Conservation (phyloP, 2,797 vertebrate genomes). For the Gallinago nigripennis region DNA sequence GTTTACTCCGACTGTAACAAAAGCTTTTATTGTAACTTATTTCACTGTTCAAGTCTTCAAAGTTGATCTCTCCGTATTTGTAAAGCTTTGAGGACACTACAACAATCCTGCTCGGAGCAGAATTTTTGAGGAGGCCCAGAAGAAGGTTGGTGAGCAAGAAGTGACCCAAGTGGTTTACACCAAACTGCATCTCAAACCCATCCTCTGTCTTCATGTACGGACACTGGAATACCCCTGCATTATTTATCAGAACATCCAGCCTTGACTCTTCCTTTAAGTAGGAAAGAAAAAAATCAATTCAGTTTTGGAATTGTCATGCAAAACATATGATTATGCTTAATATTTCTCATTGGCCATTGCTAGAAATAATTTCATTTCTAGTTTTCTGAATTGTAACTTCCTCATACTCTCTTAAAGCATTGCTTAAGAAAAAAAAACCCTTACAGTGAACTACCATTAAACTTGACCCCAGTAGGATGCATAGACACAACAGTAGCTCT, state of each 20-base stretch:
- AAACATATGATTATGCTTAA: background rate
- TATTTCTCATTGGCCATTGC: background rate
- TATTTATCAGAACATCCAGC: constrained; percentile 90
- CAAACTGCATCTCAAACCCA: constrained; percentile 94
- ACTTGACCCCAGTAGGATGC: background rate
- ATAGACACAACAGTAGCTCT: rapidly evolving
- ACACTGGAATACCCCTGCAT: constrained; percentile 92
- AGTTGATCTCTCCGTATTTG: constrained; percentile 91
- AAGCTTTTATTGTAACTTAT: constrained; percentile 85
- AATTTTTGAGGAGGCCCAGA: constrained; percentile 88
- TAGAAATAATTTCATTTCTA: background rate
- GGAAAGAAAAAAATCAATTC: constrained; percentile 7
- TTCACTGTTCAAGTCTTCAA: constrained; percentile 91
- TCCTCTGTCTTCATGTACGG: constrained; percentile 92
- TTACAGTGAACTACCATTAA: background rate
- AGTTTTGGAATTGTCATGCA: background rate
- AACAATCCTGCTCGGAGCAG: constrained; percentile 88
- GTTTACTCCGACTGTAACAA: constrained; percentile 88
- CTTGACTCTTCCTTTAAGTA: constrained; percentile 84
- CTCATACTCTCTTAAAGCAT: background rate
- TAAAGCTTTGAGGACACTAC: constrained; percentile 93
- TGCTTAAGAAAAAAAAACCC: rapidly evolving
- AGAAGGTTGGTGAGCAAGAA: constrained; percentile 93
- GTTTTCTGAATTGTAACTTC: background rate
- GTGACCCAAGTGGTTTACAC: constrained; percentile 95